Base-by-base conservation (phyloP, 2,113 vertebrate genomes). In the Stigmatopora argus region DNA sequence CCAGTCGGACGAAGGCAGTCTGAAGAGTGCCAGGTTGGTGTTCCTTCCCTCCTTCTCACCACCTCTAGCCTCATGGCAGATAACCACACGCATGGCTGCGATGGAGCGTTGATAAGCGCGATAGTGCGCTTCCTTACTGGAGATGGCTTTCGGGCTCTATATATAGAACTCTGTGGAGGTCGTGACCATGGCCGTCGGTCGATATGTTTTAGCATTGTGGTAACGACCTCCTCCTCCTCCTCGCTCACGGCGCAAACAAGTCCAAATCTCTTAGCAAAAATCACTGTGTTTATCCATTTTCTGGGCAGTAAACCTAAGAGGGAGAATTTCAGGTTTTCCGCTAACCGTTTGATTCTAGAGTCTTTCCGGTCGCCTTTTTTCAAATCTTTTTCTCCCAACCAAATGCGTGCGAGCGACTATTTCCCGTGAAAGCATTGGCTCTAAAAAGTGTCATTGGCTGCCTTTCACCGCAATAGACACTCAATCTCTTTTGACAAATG, bases 11-110 rank as follows among this genome's bases (percentile, higher is more conserved):
- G 97, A 99, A 0, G 91, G 93, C 76, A 95, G 92, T 86, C 86
- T 94, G 66, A 98, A 95, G 87, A 92, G 92, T 81, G 89, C 92
- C 83, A 98, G 96, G 97, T 99, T 73, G 90, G 94, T 85, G 31
- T 31, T 64, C 13, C 17, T 31, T 64, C 13, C 17, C 21, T 53
- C 51, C 53, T 56, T 14, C 59, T 61, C 59, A 45, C 34, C 53
- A 63, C 71, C 21, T 34, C 64, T 38, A 71, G 17, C 61, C 71
- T 79, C 64, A 63, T 78, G 71, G 81, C 69, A 70, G 66, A 78
- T 72, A 65, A 73, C 64, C 52, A 56, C 63, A 52, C 56, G 41
- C 26, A 70, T 73, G 69, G 60, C 64, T 41, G 34, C 57, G 41
- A 66, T 74, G 48, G 65, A 3, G 7, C 15, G 4, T 58, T 44